Evolutionary conservation across 2,797 vertebrate species (phyloP), one percentile per base, ranked within the genome.

Genomic region (Rhinichthys osculus): DNA sequence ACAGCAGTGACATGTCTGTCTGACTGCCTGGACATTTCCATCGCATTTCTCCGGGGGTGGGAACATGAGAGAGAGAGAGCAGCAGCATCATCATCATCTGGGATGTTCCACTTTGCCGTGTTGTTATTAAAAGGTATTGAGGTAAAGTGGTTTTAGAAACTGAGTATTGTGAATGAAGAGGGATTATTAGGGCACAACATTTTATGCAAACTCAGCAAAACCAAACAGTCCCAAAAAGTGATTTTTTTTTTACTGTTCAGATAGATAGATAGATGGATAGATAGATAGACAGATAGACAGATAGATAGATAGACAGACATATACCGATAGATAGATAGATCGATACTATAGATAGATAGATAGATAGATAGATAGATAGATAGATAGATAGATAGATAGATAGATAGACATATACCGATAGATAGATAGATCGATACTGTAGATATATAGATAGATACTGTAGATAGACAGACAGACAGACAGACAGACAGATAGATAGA

Each of bases 1-100:
- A 90, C 90, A 93, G 91, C 92, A 93, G 92, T 90, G 95, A 94
- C 96, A 92, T 93, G 93, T 94, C 94, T 91, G 95, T 94, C 94
- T 91, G 94, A 91, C 91, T 91, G 95, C 94, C 92, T 90, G 95
- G 96, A 94, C 94, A 81, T 93, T 93, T 94, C 96, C 95, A 96
- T 93, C 94, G 86, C 81, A 85, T 44, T 90, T 82, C 79, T 93
- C 89, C 90, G 80, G 90, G 90, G 93, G 94, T 92, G 94, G 21
- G 78, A 69, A 40, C 84, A 87, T 90, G 44, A 66, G 71, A 88
- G 87, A 67, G 89, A 90, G 90, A 89, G 86, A 44, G 38, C 52
- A 76, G 74, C 74, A 42, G 79, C 67, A 59, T 81, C 76, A 42
- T 79, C 67, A 59, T 81, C 74, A 27, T 67, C 54, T 86, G 82